Base-by-base conservation (phyloP, 2,113 vertebrate genomes). In the Desmodus rotundus region DNA sequence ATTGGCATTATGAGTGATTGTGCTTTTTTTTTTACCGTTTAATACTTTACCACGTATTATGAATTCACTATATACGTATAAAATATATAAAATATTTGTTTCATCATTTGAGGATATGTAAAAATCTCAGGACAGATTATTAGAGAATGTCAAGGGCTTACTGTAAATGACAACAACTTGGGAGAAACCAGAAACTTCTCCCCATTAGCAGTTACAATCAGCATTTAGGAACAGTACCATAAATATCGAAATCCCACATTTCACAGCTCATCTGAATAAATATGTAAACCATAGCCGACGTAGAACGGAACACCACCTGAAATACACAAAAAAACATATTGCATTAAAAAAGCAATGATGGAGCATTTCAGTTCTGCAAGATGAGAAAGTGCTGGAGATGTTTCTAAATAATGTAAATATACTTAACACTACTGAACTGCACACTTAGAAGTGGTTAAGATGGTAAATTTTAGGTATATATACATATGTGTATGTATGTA, bases 171-270 rank as follows among this genome's bases (percentile, higher is more conserved):
- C 7, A 95, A 41, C 47, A 94, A 84, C 0, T 80, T 61, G 11
- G 28, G 24, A 86, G 20, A 89, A 96, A 97, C 41, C 47, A 85
- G 41, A 52, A 96, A 4, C 95, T 89, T 83, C 72, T 94, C 86
- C 74, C 77, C 70, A 92, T 13, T 14, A 31, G n/a, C 76, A 81
- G 13, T 68, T 84, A 89, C 4, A 36, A 63, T 4, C 38, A 94
- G 43, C 17, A 91, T 14, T 94, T 84, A 78, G 67, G n/a, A 74
- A 97, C 97, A 0, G 86, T 97, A 99, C 99, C 99, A 67, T 99
- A 99, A 97, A 99, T 99, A 98, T 99, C 99, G 96, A 99, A 99
- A 98, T 99, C 99, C 99, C 99, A 99, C 99, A 99, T 99, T 98
- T 99, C 99, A 98, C 99, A 99, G 98, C 99, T 99, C 99, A 99